Percentiles rank a stretch among this genome's conserved stretches.
Evolutionary conservation across 2,113 vertebrate genomes (phyloP).

Genomic region (Passer domesticus): DNA sequence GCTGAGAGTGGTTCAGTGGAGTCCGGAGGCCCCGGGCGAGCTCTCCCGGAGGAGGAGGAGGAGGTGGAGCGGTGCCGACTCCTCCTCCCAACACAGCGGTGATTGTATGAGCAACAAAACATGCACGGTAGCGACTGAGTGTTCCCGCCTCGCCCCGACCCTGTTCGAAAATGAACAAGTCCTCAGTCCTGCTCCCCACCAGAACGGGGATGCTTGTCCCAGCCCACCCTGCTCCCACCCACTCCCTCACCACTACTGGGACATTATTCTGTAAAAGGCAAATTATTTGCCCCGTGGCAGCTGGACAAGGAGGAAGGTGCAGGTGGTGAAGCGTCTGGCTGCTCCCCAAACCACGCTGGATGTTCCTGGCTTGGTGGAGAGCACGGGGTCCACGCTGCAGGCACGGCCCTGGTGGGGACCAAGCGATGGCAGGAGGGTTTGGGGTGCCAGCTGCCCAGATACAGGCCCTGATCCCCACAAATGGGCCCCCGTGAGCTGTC

Average conservation of each 20-base stretch:
- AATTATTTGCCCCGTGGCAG: not conserved
- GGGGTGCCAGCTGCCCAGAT: not conserved
- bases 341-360: fast-evolving
- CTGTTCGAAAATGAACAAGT: constrained; percentile 31
- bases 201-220: not conserved
- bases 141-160: not conserved
- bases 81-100: not conserved
- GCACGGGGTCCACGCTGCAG: fast-evolving
- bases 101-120: constrained; percentile 14
- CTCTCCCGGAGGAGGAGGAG: not conserved
- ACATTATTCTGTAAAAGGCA: not conserved
- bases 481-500: fast-evolving
- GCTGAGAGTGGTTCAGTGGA: not conserved
- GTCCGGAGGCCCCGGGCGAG: fast-evolving
- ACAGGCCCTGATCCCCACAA: not conserved
- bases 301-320: not conserved
- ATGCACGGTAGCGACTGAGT: not conserved
- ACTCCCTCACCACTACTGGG: not conserved
- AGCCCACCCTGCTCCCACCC: not conserved
- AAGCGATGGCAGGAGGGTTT: not conserved
- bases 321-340: not conserved
- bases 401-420: not conserved
- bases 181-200: not conserved
- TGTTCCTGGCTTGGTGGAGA: fast-evolving
- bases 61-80: not conserved